Percentiles rank a stretch among this genome's conserved stretches.
These are phyloP conservation scores for Stomorhina lunata DNA, from an alignment of 2,888 invertebrate genomes.

Conservation along the genomic window DNA sequence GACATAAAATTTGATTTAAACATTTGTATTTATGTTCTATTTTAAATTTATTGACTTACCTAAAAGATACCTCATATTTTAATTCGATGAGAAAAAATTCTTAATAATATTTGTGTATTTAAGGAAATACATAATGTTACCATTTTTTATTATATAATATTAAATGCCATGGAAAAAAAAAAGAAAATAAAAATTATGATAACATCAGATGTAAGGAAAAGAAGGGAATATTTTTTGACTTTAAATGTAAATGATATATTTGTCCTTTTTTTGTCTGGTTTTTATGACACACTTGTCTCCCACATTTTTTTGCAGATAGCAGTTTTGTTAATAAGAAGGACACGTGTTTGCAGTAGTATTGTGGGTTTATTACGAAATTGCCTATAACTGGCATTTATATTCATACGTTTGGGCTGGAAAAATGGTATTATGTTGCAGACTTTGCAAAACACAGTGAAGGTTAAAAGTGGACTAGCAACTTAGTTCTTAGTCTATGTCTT, in stretches of 20 bases:
- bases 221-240: constrained; percentile 2
- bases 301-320: constrained; percentile 9
- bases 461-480: too few species aligned
- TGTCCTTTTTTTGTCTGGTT: neutral
- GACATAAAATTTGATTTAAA: too few species aligned
- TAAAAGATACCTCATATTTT: neutral
- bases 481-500: too few species aligned
- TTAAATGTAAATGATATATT: neutral
- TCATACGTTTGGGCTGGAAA: constrained; percentile 20
- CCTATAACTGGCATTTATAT: constrained; percentile 72
- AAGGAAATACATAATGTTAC: neutral
- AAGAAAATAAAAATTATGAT: neutral
- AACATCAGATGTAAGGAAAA: neutral
- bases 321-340: constrained; percentile 28
- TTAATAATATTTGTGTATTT: neutral
- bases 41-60: neutral
- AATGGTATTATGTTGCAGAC: neutral
- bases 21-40: too few species aligned
- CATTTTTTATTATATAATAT: neutral
- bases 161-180: neutral
- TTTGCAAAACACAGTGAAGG: neutral
- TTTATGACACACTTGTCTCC: constrained; percentile 12
- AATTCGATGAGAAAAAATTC: too few species aligned
- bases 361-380: constrained; percentile 66
- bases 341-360: constrained; percentile 59